Conservation (phyloP, 1,140 invertebrate species). For the Zaprionus gabonicus region DNA sequence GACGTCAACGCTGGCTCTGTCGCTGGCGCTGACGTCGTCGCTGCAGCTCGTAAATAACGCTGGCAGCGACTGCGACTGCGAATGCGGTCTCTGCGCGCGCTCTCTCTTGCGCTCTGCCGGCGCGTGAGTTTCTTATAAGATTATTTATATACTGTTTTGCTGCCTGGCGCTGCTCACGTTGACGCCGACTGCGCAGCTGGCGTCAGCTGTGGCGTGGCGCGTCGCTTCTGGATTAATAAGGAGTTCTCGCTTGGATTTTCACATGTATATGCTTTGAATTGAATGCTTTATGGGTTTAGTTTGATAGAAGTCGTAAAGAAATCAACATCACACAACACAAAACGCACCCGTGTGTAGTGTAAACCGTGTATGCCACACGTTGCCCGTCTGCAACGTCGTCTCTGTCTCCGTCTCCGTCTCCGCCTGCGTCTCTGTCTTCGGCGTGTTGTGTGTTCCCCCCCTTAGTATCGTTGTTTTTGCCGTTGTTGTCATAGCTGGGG, state of each 20-base stretch:
- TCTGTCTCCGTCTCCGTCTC: conserved; percentile 3
- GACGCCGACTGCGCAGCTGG: conserved; percentile 40
- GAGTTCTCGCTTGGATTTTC: conserved; percentile 84
- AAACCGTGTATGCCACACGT: conserved; percentile 60
- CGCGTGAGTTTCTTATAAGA: conserved; percentile 71
- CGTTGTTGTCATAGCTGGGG: conserved; percentile 29
- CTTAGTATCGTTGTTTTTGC: conserved; percentile 8
- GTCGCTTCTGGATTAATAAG: conserved; percentile 82
- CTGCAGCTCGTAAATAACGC: conserved; percentile 46
- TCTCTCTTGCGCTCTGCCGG: conserved; percentile 30
- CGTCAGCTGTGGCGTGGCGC: conserved; percentile 31
- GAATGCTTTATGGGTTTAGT: conserved; percentile 85
- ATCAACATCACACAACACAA: conserved; percentile 84
- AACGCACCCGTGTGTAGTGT: conserved; percentile 64
- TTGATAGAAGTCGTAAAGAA: conserved; percentile 85
- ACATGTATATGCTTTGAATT: conserved; percentile 85
- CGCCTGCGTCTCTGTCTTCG: conserved; percentile 10
- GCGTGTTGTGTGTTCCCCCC: not conserved
- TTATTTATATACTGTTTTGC: conserved; percentile 70
- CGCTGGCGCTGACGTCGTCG: not conserved
- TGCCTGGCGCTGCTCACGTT: conserved; percentile 32
- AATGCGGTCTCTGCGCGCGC: conserved; percentile 18
- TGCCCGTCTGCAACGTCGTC: conserved; percentile 40
- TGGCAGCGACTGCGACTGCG: conserved; percentile 24
- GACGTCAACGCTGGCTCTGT: conserved; percentile 7